Evolutionary conservation across 2,888 invertebrate species (phyloP), one percentile per base, ranked within the genome.

Genomic region (Mystacides longicornis): DNA sequence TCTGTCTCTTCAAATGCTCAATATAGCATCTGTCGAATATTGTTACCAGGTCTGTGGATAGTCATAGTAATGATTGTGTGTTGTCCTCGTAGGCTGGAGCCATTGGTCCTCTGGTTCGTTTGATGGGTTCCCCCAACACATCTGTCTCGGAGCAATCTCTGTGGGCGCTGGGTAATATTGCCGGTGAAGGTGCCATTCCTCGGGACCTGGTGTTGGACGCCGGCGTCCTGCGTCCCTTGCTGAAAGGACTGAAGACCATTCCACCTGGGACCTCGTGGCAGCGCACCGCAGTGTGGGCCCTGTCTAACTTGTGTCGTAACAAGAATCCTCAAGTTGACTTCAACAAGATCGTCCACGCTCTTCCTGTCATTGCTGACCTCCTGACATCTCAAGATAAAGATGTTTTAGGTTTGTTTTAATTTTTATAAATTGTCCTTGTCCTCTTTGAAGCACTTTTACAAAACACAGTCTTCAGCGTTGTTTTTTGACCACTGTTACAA

Each of bases 101-200:
- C 0, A 81, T 98, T 20, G 89, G 89, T 0, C 85, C 85, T 57
- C 81, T 99, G 51, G 82, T 94, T 20, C 68, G 74, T 0, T 75
- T 98, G 14, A 72, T 96, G 0, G 71, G 78, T 5, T 87, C 89
- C 0, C 73, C 80, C 1, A 77, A 82, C 37, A 71, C 80, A 0
- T 81, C 86, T 62, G 85, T 90, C 1, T 87, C 90, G 1, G 95
- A 96, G 67, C 95, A 96, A 70, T 87, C 93, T n/a, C 91, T 95
- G 0, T 97, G 92, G 98, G 97, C 97, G 0, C 75, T 96, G n/a
- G 94, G 95, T 62, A 99, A 99, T 73, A 93, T 98, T 64, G 95
- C 96, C 7, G 96, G 97, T 31, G 92, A 93, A 69, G 90, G 92
- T 0, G 80, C 91, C 0, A 73, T 71, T 14, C 81, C 91, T 0